A percentile compares a stretch with the other conserved stretches of the same genome.
phyloP scores from a whole-genome alignment of 2,888 invertebrate species.

The Tipula confusa region DNA sequence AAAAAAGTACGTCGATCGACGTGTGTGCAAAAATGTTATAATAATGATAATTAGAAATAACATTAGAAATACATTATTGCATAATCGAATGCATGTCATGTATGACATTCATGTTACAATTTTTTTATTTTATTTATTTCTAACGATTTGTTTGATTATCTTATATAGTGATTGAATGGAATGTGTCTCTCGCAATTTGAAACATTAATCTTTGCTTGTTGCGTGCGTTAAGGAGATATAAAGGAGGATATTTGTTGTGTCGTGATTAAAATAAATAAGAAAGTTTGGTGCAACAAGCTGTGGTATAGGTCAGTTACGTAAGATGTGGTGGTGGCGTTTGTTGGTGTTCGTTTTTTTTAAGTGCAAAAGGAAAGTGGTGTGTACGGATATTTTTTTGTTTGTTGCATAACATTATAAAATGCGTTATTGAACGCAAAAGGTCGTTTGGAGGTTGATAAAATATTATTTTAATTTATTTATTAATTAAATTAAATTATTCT shows the following conservation, averaged over 20 bases:
- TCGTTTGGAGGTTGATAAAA: neutral
- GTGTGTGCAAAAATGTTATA: neutral
- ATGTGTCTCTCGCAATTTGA: neutral
- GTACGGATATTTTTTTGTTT: conserved; percentile 3
- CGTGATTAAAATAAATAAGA: neutral
- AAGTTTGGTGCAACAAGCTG: neutral
- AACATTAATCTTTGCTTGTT: neutral
- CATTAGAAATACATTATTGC: neutral
- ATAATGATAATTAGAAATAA: neutral
- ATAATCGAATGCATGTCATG: conserved; percentile 20
- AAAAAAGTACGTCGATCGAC: neutral
- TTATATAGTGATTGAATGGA: neutral
- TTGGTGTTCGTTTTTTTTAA: neutral
- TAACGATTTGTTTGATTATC: neutral
- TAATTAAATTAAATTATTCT: neutral
- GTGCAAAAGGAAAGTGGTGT: neutral
- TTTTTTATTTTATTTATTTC: neutral
- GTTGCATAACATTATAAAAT: neutral
- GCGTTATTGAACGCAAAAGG: neutral
- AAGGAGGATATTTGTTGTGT: neutral
- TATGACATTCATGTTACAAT: neutral
- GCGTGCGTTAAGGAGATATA: neutral
- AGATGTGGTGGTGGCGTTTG: neutral
- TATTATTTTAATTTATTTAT: neutral
- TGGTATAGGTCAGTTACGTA: neutral